phyloP scores from a whole-genome alignment of 2,888 invertebrate genomes.

The Tachina lurida region DNA sequence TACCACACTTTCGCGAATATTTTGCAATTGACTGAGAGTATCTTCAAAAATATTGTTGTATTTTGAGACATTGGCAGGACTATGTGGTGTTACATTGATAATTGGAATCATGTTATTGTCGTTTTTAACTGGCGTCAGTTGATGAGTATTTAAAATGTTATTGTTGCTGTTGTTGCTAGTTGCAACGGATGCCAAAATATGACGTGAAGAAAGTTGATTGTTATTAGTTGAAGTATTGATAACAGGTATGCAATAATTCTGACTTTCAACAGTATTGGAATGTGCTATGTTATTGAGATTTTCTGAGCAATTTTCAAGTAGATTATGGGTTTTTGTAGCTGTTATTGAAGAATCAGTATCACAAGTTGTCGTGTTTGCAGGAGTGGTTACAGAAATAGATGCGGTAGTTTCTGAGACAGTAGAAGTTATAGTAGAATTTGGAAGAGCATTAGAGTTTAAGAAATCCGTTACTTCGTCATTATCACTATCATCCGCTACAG shows the following conservation, averaged over 20 bases:
- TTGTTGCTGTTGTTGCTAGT: slow-evolving; percentile 73
- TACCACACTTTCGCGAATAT: slow-evolving; percentile 83
- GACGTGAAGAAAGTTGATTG: slow-evolving; percentile 44
- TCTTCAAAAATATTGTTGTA: slow-evolving; percentile 86
- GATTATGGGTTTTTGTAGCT: not conserved
- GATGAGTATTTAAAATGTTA: slow-evolving; percentile 56
- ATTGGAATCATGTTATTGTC: slow-evolving; percentile 87
- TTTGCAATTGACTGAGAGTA: slow-evolving; percentile 82
- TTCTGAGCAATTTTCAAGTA: not conserved
- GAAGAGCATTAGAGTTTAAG: slow-evolving; percentile 79
- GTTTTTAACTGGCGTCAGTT: slow-evolving; percentile 57
- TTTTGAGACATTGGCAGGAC: slow-evolving; percentile 90
- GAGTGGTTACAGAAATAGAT: slow-evolving; percentile 1
- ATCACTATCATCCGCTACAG: slow-evolving; percentile 81
- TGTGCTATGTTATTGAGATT: slow-evolving; percentile 27
- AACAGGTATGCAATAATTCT: slow-evolving; percentile 80
- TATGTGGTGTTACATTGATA: slow-evolving; percentile 94
- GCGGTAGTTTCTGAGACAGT: not conserved
- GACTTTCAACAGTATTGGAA: slow-evolving; percentile 73
- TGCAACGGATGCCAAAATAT: not conserved
- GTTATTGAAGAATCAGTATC: slow-evolving; percentile 1
- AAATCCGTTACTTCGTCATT: slow-evolving; percentile 83
- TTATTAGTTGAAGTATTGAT: slow-evolving; percentile 75
- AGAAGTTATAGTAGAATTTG: slow-evolving; percentile 53
- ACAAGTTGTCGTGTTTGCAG: not conserved